A percentile compares a stretch with the other conserved stretches of the same genome.
These are phyloP conservation scores for Drosophila birchii DNA, from an alignment of 2,888 invertebrate genomes.

Conservation along the genomic window DNA sequence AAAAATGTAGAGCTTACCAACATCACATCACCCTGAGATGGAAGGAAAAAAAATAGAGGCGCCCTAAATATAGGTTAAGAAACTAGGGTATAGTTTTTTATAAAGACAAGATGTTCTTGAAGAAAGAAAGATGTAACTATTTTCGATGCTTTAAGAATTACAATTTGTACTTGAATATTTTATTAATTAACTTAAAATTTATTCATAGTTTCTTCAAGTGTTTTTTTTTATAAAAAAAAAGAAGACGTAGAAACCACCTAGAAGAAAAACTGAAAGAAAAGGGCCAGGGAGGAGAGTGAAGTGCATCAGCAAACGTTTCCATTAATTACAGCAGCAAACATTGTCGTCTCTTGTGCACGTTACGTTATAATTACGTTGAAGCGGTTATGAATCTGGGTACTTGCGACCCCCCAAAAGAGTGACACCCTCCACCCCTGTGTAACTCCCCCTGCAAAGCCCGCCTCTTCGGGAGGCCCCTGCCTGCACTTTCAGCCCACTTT, in stretches of 20 bases:
- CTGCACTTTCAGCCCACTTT: conserved; percentile 34
- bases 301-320: conserved; percentile 50
- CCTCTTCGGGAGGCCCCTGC: neutral
- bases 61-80: conserved; percentile 5
- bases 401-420: neutral
- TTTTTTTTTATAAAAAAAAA: neutral
- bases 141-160: too few species aligned
- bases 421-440: neutral
- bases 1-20: conserved; percentile 4
- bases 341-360: conserved; percentile 53
- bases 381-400: conserved; percentile 22
- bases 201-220: neutral
- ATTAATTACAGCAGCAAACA: conserved; percentile 49
- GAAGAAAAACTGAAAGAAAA: conserved; percentile 16
- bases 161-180: neutral
- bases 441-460: neutral
- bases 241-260: neutral
- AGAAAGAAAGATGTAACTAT: neutral
- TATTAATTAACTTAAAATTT: neutral
- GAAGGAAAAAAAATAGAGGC: neutral
- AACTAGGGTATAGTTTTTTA: neutral
- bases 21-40: conserved; percentile 4
- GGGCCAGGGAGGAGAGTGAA: neutral
- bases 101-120: neutral
- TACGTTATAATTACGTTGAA: conserved; percentile 65